Conservation (phyloP, 2,888 invertebrate genomes). For the Drosophila quinaria region DNA sequence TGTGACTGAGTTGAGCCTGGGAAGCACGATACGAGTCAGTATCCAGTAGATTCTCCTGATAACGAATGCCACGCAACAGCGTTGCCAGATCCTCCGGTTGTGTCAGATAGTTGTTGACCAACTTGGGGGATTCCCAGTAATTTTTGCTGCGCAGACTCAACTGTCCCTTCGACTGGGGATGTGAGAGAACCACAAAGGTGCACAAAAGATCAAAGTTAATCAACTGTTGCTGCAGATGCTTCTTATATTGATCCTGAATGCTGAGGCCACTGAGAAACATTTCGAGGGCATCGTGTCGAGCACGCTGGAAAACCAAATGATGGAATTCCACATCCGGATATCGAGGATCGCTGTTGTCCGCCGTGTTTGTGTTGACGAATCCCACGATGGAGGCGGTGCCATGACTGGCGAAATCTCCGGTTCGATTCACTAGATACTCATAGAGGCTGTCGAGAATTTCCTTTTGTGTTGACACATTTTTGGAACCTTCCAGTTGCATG, state of each 20-base stretch:
- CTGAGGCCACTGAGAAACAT: conserved; percentile 37
- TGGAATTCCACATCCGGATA: conserved; percentile 88
- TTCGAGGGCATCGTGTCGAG: conserved; percentile 42
- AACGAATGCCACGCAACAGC: conserved; percentile 86
- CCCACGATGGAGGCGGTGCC: conserved; percentile 86
- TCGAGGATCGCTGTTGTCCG: conserved; percentile 84
- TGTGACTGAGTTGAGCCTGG: conserved; percentile 67
- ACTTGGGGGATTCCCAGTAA: conserved; percentile 87
- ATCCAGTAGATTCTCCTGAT: conserved; percentile 82
- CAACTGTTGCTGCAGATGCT: conserved; percentile 35
- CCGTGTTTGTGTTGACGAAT: conserved; percentile 87
- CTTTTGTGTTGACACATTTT: conserved; percentile 66
- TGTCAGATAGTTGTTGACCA: conserved; percentile 89
- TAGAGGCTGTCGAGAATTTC: conserved; percentile 73
- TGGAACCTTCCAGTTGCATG: conserved; percentile 84
- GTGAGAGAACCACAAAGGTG: conserved; percentile 84
- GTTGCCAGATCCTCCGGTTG: conserved; percentile 87
- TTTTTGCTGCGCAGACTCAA: conserved; percentile 87
- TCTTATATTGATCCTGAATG: conserved; percentile 43
- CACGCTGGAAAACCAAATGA: conserved; percentile 80
- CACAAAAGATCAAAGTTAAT: conserved; percentile 79
- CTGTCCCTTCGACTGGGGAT: conserved; percentile 87
- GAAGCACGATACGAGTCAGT: conserved; percentile 85
- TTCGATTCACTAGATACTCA: conserved; percentile 86
- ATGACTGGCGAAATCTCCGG: conserved; percentile 86